Conservation (phyloP, 2,113 vertebrate species). For the Cyprinus carpio region DNA sequence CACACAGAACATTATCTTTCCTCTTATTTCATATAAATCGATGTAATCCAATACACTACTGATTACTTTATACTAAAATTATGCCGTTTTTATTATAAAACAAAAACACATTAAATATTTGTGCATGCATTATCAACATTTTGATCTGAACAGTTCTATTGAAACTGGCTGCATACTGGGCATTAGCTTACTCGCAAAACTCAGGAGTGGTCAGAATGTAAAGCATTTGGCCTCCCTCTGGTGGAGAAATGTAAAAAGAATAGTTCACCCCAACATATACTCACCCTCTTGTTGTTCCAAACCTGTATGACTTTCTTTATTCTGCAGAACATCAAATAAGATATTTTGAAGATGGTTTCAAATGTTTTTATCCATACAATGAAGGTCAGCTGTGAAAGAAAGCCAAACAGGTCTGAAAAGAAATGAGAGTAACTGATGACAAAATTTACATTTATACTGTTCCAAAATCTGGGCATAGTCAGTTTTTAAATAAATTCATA, state of each 20-base stretch:
- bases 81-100: background rate
- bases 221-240: slow-evolving; percentile 12
- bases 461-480: background rate
- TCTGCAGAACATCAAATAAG: background rate
- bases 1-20: background rate
- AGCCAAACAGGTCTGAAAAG: background rate
- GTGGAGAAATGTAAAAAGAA: slow-evolving; percentile 10
- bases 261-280: background rate
- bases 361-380: background rate
- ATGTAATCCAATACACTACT: background rate
- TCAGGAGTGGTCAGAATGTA: background rate
- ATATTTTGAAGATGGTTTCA: background rate
- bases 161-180: background rate
- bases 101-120: background rate
- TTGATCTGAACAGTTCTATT: background rate
- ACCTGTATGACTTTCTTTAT: background rate
- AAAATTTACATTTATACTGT: no score
- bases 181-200: background rate
- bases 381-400: background rate
- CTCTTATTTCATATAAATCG: background rate
- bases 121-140: background rate
- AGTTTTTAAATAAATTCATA: background rate
- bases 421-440: background rate
- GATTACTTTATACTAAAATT: background rate
- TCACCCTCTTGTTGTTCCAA: background rate